Base-by-base conservation (phyloP, 2,888 invertebrate genomes). In the Caenorhabditis parvicauda region DNA sequence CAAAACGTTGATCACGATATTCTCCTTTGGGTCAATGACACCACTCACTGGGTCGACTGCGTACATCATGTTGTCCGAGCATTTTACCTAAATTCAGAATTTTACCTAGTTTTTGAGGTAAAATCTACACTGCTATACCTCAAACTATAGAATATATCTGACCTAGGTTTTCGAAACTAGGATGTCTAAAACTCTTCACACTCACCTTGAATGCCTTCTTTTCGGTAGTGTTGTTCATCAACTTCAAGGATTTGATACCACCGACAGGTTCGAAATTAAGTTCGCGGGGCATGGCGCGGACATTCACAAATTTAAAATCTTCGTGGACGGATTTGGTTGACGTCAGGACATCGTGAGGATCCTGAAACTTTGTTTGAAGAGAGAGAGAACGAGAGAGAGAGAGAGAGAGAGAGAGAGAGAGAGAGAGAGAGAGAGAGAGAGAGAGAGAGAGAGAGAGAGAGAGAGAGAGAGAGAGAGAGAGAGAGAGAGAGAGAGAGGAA, bases 41-140 rank as follows among this genome's bases (percentile, higher is more conserved):
- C 56, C 64, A 29, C 54, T 54, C 0, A 59, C 64, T 19, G 64
- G 64, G 43, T 56, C 57, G 22, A 64, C 55, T 29, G 51, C 56
- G 39, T 48, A 64, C 49, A 64, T 27, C 49, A 59, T 43, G 19
- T 64, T 64, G 25, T 64, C 64, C 52, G 64, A 64, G 50, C 64
- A 64, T 29, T 64, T 64, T 14, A 53, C 35, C 53, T 53, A 24
- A n/a, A n/a, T n/a, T n/a, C n/a, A 41, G 21, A 35, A 35, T n/a
- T 35, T 12, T 35, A n/a, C 17, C n/a, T 19, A n/a, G 35, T 9
- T 19, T 41, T 12, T n/a, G n/a, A n/a, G n/a, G n/a, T n/a, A n/a
- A n/a, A n/a, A n/a, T n/a, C n/a, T n/a, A n/a, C n/a, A n/a, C n/a
- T n/a, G n/a, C n/a, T n/a, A n/a, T n/a, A n/a, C n/a, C n/a, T n/a